phyloP scores from a whole-genome alignment of 2,797 vertebrate species.

The Bradypodion pumilum region DNA sequence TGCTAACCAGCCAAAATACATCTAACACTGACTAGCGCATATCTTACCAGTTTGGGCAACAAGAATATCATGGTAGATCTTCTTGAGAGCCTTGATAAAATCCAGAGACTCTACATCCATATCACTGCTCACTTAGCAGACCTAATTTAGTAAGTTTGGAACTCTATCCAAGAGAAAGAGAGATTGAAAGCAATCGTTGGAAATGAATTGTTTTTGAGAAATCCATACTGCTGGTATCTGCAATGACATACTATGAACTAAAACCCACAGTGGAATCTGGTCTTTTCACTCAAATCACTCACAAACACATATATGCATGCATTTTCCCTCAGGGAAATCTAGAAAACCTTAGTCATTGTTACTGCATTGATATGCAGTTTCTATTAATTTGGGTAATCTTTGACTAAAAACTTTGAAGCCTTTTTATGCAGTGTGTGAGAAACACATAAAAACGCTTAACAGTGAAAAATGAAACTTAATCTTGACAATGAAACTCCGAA shows the following conservation, averaged over 20 bases:
- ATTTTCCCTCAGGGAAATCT: slow-evolving; percentile 17
- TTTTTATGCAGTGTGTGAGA: slow-evolving; percentile 44
- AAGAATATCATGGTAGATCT: not conserved
- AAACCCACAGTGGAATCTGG: not conserved
- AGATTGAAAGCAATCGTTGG: not conserved
- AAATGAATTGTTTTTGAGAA: not conserved
- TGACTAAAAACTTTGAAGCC: slow-evolving; percentile 45
- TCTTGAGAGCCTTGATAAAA: not conserved
- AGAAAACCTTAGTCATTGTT: slow-evolving; percentile 55
- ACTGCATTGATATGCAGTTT: slow-evolving; percentile 63
- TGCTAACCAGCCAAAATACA: not conserved
- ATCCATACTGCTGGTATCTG: not conserved
- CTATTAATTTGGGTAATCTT: slow-evolving; percentile 50
- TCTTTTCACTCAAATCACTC: not conserved
- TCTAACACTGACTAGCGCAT: not conserved
- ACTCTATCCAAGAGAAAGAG: not conserved
- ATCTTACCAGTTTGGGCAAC: not conserved
- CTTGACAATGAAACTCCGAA: slow-evolving; percentile 14
- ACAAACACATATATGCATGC: slow-evolving; percentile 25
- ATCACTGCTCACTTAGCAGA: not conserved
- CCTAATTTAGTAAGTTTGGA: too few relatives aligned
- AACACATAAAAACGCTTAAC: slow-evolving; percentile 54
- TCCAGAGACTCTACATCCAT: not conserved
- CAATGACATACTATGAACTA: not conserved
- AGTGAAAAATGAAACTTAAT: slow-evolving; percentile 45